Conservation (phyloP, 1,140 invertebrate genomes). For the Nephotettix cincticeps region DNA sequence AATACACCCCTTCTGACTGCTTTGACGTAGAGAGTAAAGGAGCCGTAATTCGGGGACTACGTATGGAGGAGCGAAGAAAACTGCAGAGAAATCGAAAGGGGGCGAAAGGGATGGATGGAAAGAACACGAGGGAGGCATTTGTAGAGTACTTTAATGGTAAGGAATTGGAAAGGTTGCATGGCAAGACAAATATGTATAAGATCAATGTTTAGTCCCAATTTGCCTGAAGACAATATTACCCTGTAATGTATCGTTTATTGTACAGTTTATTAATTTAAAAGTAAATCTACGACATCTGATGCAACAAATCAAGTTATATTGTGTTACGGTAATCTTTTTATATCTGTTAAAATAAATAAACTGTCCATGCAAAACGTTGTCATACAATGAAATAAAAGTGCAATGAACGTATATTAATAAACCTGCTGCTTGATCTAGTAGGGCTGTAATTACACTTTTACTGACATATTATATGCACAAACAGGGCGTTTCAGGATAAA, state of each 20-base stretch:
- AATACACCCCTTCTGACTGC: conserved; percentile 8
- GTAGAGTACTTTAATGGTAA: conserved; percentile 33
- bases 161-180: conserved; percentile 34
- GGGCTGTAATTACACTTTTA: too few relatives aligned
- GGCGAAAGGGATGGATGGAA: neutral
- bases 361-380: too few relatives aligned
- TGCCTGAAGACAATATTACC: neutral
- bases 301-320: neutral
- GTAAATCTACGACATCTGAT: neutral
- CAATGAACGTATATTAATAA: too few relatives aligned
- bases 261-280: neutral
- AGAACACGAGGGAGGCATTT: conserved; percentile 19
- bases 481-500: too few relatives aligned
- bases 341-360: too few relatives aligned
- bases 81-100: conserved; percentile 18
- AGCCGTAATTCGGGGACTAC: conserved; percentile 11
- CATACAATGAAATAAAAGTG: too few relatives aligned
- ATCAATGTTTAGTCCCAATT: neutral
- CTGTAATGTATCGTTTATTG: neutral
- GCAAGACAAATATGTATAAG: conserved; percentile 29
- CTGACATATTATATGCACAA: too few relatives aligned
- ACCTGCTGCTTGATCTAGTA: too few relatives aligned
- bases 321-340: neutral
- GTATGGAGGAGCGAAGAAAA: conserved; percentile 25
- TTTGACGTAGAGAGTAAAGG: conserved; percentile 26